phyloP scores from a whole-genome alignment of 2,888 invertebrate genomes.

The Dynastes tityus region DNA sequence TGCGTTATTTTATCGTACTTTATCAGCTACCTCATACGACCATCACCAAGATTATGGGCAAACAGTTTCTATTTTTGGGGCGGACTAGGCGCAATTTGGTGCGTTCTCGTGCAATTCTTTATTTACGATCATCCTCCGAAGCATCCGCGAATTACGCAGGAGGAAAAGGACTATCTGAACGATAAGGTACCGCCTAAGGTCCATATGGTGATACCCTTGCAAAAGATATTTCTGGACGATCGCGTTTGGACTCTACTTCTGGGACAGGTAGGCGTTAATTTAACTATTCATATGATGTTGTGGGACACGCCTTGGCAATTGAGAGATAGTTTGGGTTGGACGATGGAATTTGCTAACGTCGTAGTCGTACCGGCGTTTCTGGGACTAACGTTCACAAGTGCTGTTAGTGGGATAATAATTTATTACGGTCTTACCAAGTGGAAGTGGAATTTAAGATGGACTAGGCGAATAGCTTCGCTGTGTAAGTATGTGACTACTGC shows the following conservation, averaged over 20 bases:
- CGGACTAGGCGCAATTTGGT: background rate
- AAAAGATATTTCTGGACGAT: background rate
- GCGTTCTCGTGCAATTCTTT: background rate
- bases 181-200: background rate
- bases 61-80: slow-evolving; percentile 13
- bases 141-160: background rate
- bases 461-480: background rate
- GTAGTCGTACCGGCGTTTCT: background rate
- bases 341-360: background rate
- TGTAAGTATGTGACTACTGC: background rate
- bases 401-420: background rate
- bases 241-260: slow-evolving; percentile 10
- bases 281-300: background rate
- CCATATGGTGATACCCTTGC: background rate
- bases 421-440: background rate
- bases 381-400: background rate
- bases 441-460: slow-evolving; percentile 1
- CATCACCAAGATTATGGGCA: background rate
- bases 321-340: background rate
- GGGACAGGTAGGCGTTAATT: background rate
- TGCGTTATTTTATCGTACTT: background rate
- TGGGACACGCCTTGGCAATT: background rate
- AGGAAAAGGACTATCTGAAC: slow-evolving; percentile 2
- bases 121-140: background rate
- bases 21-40: background rate